Base-by-base conservation (phyloP, 1,140 invertebrate species). In the Aphelenchoides avenae region DNA sequence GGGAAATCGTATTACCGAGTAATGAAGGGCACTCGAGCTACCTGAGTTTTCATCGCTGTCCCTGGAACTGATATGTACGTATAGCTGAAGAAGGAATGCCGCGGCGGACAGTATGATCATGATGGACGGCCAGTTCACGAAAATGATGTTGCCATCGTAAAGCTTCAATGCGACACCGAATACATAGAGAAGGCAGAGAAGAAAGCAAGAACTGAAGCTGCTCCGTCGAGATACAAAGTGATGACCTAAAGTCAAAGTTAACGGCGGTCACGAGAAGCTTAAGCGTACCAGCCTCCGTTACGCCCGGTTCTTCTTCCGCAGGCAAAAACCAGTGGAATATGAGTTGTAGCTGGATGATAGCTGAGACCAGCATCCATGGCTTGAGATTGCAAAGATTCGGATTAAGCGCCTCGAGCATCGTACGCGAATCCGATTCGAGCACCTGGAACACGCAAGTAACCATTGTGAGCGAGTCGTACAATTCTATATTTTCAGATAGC, bases 311-410 rank as follows among this genome's bases (percentile, higher is more conserved):
- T 29, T 54, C 50, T 42, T 52, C 26, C 13, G 50, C 50, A 11
- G 50, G 50, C 44, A 52, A 29, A 11, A 52, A 24, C 50, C 50
- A 52, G 46, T 53, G 56, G 48, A 52, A 52, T 11, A 52, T 13
- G 24, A 52, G 56, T 26, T 52, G 50, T 1, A 52, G 44, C 20
- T 22, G 50, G n/a, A 52, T 55, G 3, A 52, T 55, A 2, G 13
- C 44, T 2, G 20, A 52, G 1, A 52, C 50, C 11, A 52, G 26
- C 15, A 52, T 2, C 44, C 48, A 52, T n/a, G 50, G 49, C 1
- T 24, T 24, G 3, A 29, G 50, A 24, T n/a, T 13, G 3, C 43
- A 20, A 3, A 39, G 24, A 3, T 18, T 20, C 37, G 37, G 37
- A 20, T 18, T 15, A 39, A 39, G 24, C 15, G 37, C 37, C 15